These are phyloP conservation scores for Cathartes aura DNA, from an alignment of 2,113 vertebrate genomes.

Conservation along the genomic window DNA sequence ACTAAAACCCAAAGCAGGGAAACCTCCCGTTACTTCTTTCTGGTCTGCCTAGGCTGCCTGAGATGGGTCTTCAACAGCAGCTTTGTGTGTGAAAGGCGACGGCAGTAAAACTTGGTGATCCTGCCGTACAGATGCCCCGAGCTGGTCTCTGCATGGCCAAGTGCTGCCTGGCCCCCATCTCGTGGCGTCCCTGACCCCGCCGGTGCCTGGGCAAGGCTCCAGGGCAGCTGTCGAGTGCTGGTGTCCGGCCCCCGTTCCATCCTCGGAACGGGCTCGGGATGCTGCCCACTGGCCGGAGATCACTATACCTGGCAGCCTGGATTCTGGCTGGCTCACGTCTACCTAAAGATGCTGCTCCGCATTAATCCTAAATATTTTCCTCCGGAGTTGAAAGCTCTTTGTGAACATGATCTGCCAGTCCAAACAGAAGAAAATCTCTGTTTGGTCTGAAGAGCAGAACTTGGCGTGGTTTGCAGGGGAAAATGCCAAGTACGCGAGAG, in stretches of 20 bases:
- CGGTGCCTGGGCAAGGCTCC: background rate
- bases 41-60: accelerated
- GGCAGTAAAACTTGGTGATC: background rate
- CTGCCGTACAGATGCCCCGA: accelerated
- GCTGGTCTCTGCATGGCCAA: background rate
- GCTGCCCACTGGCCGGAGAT: background rate
- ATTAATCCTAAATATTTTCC: background rate
- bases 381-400: background rate
- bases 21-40: background rate
- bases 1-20: background rate
- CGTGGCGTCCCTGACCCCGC: too few species aligned
- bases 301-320: background rate
- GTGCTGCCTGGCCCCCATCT: background rate
- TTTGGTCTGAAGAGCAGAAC: constrained; percentile 26
- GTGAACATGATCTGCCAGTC: background rate
- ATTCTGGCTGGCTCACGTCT: background rate
- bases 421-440: constrained; percentile 30
- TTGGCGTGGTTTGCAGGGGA: background rate
- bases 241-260: background rate
- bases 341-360: background rate
- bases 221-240: background rate
- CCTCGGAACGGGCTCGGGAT: accelerated
- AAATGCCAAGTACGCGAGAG: background rate
- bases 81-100: accelerated
- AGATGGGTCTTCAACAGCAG: too few species aligned